Base-by-base conservation (phyloP, 2,888 invertebrate genomes). In the Eurois occulta region DNA sequence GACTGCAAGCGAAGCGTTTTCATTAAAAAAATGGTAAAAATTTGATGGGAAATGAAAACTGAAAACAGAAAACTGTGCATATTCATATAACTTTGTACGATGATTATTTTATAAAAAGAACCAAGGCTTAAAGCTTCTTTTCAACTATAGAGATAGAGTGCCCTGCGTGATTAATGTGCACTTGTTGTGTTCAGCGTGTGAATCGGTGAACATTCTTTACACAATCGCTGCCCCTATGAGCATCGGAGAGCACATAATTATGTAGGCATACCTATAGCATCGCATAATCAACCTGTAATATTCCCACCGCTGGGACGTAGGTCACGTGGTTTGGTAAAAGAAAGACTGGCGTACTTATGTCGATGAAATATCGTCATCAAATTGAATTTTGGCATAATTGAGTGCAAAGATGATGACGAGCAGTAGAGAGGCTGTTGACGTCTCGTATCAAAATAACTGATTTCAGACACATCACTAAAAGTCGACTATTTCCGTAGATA, bases 171-270 rank as follows among this genome's bases (percentile, higher is more conserved):
- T 66, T 58, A 48, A 76, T 68, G n/a, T 67, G 16, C 32, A 48
- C 41, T 48, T 77, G 32, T 76, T 11, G 41, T 7, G 48, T 16
- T 62, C 16, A 48, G 32, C 24, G 16, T 41, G 41, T 77, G 77
- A 68, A 60, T 32, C 13, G 52, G 64, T 24, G 48, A 28, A 35
- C 21, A 43, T 43, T 43, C n/a, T 43, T 43, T 52, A 35, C 32
- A 55, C 6, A 72, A 58, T n/a, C 41, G n/a, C 18, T 18, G 8
- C 48, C 4, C 32, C 32, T n/a, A 11, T 43, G 24, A 16, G 41
- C 13, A 3, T 73, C 18, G 32, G 38, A 72, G 16, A 38, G 67
- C 67, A 38, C 46, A 16, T 38, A 68, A 38, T 16, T 24, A 38
- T n/a, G 64, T 38, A 6, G 11, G 7, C 35, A 62, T 38, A 24